These are phyloP conservation scores for Sphyrna mokarran DNA, from an alignment of 2,113 vertebrate genomes.

Conservation along the genomic window DNA sequence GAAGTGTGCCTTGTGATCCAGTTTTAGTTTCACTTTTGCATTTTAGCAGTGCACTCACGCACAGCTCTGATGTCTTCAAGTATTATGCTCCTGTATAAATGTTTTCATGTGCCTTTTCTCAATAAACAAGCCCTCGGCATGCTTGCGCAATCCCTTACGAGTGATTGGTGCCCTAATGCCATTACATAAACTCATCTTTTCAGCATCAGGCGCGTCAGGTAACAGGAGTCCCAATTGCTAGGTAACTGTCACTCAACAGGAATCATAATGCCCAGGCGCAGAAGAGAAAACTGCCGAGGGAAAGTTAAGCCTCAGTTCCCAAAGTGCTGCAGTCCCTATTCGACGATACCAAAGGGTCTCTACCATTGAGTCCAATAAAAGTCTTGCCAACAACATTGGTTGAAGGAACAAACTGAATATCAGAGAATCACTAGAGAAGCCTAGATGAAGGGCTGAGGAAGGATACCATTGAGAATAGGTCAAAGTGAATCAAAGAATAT, in stretches of 20 bases:
- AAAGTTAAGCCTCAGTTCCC: not conserved
- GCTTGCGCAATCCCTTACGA: too few species aligned
- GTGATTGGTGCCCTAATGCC: too few species aligned
- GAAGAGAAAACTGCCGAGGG: not conserved
- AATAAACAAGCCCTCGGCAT: too few species aligned
- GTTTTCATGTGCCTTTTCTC: too few species aligned
- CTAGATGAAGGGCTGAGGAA: not conserved
- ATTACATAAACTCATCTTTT: not conserved
- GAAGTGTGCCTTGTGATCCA: too few species aligned
- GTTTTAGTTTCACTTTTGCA: too few species aligned
- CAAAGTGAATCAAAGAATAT: too few species aligned
- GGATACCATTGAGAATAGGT: not conserved
- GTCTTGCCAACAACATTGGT: not conserved
- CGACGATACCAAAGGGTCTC: not conserved
- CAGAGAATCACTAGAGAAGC: not conserved
- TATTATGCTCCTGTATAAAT: too few species aligned
- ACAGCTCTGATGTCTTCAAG: too few species aligned
- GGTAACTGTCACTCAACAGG: not conserved
- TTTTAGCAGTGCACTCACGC: too few species aligned
- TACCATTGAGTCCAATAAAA: not conserved
- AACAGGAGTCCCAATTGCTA: not conserved
- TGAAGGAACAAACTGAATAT: not conserved
- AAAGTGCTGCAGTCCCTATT: not conserved
- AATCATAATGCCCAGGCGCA: not conserved
- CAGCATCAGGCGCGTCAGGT: not conserved